Conservation (phyloP, 2,113 vertebrate genomes). For the Gymnocephalus cernua region DNA sequence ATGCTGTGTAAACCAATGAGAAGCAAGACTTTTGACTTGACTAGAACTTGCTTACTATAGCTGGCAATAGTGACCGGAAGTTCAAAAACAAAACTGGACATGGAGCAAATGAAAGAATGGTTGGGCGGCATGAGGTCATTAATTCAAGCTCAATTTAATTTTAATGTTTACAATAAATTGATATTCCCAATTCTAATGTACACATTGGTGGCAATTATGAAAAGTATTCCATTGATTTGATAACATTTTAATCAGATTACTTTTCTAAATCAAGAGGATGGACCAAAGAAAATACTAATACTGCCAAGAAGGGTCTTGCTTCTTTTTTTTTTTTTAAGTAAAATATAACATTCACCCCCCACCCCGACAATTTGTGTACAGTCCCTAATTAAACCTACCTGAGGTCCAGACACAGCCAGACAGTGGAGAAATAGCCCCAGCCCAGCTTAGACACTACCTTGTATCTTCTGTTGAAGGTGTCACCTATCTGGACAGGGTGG, state of each 20-base stretch:
- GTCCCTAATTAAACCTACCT: slow-evolving; percentile 69
- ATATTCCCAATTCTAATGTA: not conserved
- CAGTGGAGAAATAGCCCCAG: slow-evolving; percentile 87
- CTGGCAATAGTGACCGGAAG: too few relatives aligned
- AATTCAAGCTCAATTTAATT: too few relatives aligned
- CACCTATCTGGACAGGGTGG: slow-evolving; percentile 80
- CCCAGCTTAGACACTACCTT: slow-evolving; percentile 86
- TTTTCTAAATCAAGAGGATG: not conserved
- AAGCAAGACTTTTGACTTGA: not conserved
- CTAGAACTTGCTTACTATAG: too few relatives aligned
- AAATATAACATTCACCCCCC: too few relatives aligned
- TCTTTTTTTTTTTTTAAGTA: not conserved
- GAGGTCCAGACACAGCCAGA: slow-evolving; percentile 89
- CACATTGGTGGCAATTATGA: not conserved
- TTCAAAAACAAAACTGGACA: not conserved
- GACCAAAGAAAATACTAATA: not conserved
- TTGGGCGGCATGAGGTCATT: too few relatives aligned
- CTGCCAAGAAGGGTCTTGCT: not conserved
- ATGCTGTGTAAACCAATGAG: not conserved
- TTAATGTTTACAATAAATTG: not conserved
- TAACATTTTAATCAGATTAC: not conserved
- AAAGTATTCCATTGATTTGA: not conserved
- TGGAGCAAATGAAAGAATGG: not conserved
- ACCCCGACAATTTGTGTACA: not conserved
- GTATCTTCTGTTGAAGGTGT: slow-evolving; percentile 85